Evolutionary conservation across 35 echinoderm and acorn worm species (phyloP), one percentile per base, ranked within the genome.

Genomic region (Heliocidaris erythrogramma): DNA sequence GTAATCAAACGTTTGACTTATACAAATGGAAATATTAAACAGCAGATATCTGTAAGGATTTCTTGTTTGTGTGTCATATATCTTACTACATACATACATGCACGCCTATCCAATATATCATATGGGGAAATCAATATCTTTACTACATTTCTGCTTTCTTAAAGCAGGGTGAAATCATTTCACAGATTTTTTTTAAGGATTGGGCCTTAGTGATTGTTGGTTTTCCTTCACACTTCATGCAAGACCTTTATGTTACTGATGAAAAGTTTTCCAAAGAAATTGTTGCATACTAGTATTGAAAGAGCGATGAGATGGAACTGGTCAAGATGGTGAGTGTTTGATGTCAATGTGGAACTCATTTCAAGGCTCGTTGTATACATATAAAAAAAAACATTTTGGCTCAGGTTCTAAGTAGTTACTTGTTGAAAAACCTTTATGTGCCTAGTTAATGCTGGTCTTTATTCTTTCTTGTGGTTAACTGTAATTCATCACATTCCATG

Each of bases 401-500:
- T 78, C 65, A 78, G 65, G 65, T 78, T 60, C 59, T 60, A 27
- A 27, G 17, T 78, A 78, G 27, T 78, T 27, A 27, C 65, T 27
- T 78, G 21, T 17, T 78, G 65, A n/a, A 78, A n/a, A 78, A 78
- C 65, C 65, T 78, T 78, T 78, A n/a, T 78, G 65, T 78, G 65
- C 65, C 65, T 78, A 21, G 65, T n/a, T 78, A 78, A 78, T 27
- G 65, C 27, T 78, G 65, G 65, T 78, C 27, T 78, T 21, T 27
- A 78, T 78, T 78, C 21, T 78, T 56, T 56, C 52, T 56, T 56
- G 52, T 78, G 65, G 65, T 78, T 27, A n/a, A 7, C 27, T 78
- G 65, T 78, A 78, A 78, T 78, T 78, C 65, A 78, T 78, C 65
- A 78, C 65, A 78, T 78, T 78, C 65, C 65, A 78, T 78, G 18